Evolutionary conservation across 2,888 invertebrate species (phyloP), one percentile per base, ranked within the genome.

Genomic region (Hylaea fasciaria): DNA sequence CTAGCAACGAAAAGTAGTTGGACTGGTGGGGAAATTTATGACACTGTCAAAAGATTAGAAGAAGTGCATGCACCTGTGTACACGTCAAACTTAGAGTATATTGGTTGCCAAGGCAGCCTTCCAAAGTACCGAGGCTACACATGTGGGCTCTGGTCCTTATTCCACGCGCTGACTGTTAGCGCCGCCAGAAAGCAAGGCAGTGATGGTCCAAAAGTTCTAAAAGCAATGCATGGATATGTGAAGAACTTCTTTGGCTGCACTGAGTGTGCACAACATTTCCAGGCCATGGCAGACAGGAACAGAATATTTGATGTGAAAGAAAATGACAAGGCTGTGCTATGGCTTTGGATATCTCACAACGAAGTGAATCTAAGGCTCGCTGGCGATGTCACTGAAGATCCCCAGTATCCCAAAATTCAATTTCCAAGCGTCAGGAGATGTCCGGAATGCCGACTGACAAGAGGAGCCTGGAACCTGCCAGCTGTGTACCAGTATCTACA

Each of bases 321-420:
- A 52, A 94, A 94, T 70, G 94, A 96, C 57, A 96, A 97, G 62
- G 95, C 95, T 13, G 94, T 98, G 0, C 85, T 98, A 41, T 99
- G 98, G 98, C 88, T 99, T 22, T 99, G 99, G 99, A 93, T 94
- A 73, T 96, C 97, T 0, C 99, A 99, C 82, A 99, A 99, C 83
- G 95, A 95, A 85, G 99, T 98, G 0, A 99, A 99, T 84, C 91
- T 95, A 67, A 94, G 99, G 69, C 91, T 99, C 28, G 94, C 96
- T 17, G 97, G 97, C 0, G 98, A 98, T 83, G 68, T 88, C 3
- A 97, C 98, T 0, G 98, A 99, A 86, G 99, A 99, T 90, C 98
- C 98, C 0, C 85, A 93, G 54, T 95, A 95, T 85, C 98, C 97
- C 0, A 99, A 99, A 87, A 91, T 96, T 58, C 97, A 97, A 83